Evolutionary conservation across 2,113 vertebrate genomes (phyloP).

Genomic region (Telmatochromis sp.): DNA sequence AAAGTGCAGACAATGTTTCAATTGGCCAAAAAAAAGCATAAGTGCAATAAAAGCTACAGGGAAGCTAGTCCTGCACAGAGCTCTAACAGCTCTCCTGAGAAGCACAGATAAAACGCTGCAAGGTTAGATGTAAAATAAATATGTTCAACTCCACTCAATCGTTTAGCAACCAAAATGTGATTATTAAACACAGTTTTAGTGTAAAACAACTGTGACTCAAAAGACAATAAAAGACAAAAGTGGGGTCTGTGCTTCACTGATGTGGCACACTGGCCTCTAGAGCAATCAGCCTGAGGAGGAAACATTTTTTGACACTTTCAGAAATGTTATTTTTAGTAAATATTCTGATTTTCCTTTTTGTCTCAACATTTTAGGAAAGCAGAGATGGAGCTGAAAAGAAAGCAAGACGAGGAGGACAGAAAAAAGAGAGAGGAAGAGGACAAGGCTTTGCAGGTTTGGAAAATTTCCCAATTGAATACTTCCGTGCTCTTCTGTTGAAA

Average conservation of each 20-base stretch:
- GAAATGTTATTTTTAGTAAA: not conserved
- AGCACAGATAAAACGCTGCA: not conserved
- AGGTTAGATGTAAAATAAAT: not conserved
- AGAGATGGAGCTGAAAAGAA: slow-evolving; percentile 94
- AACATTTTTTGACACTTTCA: not conserved
- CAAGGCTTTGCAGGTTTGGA: slow-evolving; percentile 83
- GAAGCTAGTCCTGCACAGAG: not conserved
- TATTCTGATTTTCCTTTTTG: not conserved
- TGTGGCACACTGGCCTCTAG: not conserved
- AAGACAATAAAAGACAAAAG: not conserved
- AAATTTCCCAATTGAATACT: not conserved
- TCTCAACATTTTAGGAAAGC: slow-evolving; percentile 76
- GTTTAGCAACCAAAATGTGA: not conserved
- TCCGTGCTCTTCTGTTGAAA: not conserved
- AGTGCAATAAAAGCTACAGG: not conserved
- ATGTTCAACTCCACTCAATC: not conserved
- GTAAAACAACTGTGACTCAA: not conserved
- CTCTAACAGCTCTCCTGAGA: not conserved
- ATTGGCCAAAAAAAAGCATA: not conserved
- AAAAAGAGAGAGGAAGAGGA: slow-evolving; percentile 91
- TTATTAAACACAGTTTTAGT: not conserved
- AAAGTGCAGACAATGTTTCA: not conserved
- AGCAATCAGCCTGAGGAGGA: not conserved
- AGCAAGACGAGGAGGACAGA: slow-evolving; percentile 92
- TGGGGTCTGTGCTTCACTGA: not conserved